These are phyloP conservation scores for Limulus polyphemus DNA, from an alignment of 2,888 invertebrate genomes.

Conservation along the genomic window DNA sequence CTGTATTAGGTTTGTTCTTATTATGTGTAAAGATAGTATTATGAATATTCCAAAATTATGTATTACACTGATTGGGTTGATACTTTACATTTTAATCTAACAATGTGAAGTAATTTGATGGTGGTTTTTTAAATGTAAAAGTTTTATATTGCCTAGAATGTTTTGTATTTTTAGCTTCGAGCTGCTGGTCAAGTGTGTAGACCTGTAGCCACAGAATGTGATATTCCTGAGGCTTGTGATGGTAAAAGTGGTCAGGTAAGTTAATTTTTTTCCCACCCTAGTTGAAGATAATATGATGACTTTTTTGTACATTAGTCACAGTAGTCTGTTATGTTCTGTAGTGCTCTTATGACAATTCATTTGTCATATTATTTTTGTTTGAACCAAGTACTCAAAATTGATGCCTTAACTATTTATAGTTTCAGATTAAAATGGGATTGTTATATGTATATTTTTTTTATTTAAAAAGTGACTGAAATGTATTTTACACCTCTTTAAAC, in stretches of 20 bases:
- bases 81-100: background rate
- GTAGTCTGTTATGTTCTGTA: background rate
- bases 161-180: slow-evolving; percentile 46
- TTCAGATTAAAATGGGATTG: too few species aligned
- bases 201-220: slow-evolving; percentile 78
- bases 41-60: too few species aligned
- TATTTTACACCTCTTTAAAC: too few species aligned
- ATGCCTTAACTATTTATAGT: too few species aligned
- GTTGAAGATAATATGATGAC: background rate
- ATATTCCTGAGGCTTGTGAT: slow-evolving; percentile 85
- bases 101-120: slow-evolving; percentile 1
- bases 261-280: background rate
- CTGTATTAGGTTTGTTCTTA: too few species aligned
- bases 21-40: too few species aligned
- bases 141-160: slow-evolving; percentile 2
- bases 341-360: too few species aligned
- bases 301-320: background rate
- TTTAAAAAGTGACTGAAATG: too few species aligned
- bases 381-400: too few species aligned
- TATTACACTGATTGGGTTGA: too few species aligned
- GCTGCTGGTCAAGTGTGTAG: slow-evolving; percentile 68
- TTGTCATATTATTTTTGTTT: too few species aligned
- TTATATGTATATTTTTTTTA: too few species aligned
- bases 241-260: slow-evolving; percentile 58
- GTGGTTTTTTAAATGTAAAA: slow-evolving; percentile 1